phyloP scores from a whole-genome alignment of 2,888 invertebrate genomes.

The Pristionchus arcanus region DNA sequence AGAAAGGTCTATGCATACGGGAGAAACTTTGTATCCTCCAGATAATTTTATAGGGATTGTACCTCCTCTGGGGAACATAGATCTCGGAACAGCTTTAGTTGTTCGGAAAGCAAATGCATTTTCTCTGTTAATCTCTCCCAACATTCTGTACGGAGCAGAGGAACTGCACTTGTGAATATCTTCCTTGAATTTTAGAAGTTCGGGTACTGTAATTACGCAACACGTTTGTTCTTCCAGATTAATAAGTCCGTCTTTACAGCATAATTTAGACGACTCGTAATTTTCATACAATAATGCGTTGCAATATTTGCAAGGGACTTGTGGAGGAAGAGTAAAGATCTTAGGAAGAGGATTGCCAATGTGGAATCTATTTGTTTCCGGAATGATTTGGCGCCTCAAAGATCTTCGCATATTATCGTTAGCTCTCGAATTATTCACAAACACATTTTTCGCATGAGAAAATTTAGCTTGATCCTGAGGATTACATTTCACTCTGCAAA shows the following conservation, averaged over 20 bases:
- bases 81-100: too few relatives aligned
- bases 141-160: background rate
- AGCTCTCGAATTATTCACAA: background rate
- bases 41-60: background rate
- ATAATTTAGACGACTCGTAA: background rate
- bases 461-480: background rate
- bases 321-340: background rate
- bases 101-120: background rate
- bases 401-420: background rate
- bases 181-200: background rate
- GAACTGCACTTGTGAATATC: background rate
- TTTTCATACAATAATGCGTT: background rate
- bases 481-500: background rate
- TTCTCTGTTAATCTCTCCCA: background rate
- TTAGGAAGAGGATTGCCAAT: background rate
- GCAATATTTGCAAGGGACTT: slow-evolving; percentile 1
- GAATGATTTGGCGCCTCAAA: too few relatives aligned
- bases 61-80: background rate
- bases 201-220: background rate
- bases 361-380: background rate
- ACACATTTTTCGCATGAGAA: background rate
- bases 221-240: background rate
- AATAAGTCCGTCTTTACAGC: slow-evolving; percentile 14
- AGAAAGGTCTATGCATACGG: background rate
- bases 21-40: background rate